Base-by-base conservation (phyloP, 2,113 vertebrate genomes). In the Gallinago undulata region DNA sequence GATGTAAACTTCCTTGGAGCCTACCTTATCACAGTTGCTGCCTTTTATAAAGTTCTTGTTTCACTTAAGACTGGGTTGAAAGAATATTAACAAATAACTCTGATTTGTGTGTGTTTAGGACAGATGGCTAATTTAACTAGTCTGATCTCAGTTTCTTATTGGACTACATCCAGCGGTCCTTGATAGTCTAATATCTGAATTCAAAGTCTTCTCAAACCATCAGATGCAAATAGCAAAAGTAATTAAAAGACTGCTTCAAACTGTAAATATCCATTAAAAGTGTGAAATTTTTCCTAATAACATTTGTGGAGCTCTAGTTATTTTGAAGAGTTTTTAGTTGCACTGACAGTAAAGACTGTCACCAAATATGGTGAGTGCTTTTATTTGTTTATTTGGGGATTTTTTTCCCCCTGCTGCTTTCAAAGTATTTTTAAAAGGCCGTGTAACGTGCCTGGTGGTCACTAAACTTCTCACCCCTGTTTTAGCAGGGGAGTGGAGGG, bases 301-400 rank as follows among this genome's bases (percentile, higher is more conserved):
- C 93, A 87, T 93, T 93, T 92, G 82, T 57, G 60, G 56, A 80
- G 70, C 73, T 74, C 95, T 93, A 16, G 6, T 70, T 95, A 87
- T 85, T 83, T 94, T 76, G 83, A 89, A 87, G 74, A 62, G 80
- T 94, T 97, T 67, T 67, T 91, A 90, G 89, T 93, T 89, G 73
- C 41, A 41, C 69, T 94, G 94, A 91, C 83, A 93, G 91, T 90
- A 96, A 80, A 96, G 96, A 95, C 95, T 90, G 93, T 95, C 95
- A 88, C 89, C 81, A 84, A 87, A 93, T 89, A 78, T 85, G 85
- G 89, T 24, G 76, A 91, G 85, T 88, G 75, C 67, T 95, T 97
- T 94, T 96, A 90, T 96, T 94, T 95, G 90, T 93, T 84, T 94
- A 45, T 93, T 91, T 88, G 76, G 27, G 9, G n/a, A 41, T 64